A percentile compares a stretch with the other conserved stretches of the same genome.
phyloP scores from a whole-genome alignment of 1,140 invertebrate genomes.

The Myzus persicae region DNA sequence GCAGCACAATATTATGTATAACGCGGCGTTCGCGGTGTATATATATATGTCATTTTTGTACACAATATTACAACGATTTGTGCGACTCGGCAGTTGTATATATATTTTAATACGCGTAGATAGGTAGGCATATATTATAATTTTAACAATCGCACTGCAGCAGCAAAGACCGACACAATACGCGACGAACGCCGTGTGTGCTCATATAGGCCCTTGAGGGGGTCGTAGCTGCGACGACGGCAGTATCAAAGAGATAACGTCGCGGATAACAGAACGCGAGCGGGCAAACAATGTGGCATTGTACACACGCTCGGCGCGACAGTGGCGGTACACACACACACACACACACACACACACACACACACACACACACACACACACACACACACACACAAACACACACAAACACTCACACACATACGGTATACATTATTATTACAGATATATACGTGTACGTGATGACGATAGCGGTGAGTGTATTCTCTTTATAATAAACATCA shows the following conservation, averaged over 20 bases:
- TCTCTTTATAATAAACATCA: slow-evolving; percentile 37
- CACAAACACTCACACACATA: not conserved
- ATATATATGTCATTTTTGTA: too few species aligned
- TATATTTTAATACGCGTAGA: too few species aligned
- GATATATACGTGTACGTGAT: not conserved
- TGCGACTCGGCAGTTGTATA: not conserved
- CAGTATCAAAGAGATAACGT: slow-evolving; percentile 43
- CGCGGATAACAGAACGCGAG: slow-evolving; percentile 33
- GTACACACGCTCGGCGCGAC: not conserved
- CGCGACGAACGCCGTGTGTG: not conserved
- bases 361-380: too few species aligned
- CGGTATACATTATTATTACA: not conserved
- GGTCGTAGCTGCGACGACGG: not conserved
- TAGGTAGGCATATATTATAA: not conserved
- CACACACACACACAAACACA: not conserved
- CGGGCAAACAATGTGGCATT: slow-evolving; percentile 41
- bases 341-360: too few species aligned
- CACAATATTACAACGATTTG: not conserved
- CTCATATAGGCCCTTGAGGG: not conserved
- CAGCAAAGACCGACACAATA: not conserved
- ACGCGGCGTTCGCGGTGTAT: too few species aligned
- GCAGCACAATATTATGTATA: too few species aligned
- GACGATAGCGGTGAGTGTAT: not conserved
- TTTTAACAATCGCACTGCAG: slow-evolving; percentile 8
- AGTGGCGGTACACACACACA: too few species aligned